Conservation (phyloP, 2,797 vertebrate genomes). For the Cheirogaleus major region DNA sequence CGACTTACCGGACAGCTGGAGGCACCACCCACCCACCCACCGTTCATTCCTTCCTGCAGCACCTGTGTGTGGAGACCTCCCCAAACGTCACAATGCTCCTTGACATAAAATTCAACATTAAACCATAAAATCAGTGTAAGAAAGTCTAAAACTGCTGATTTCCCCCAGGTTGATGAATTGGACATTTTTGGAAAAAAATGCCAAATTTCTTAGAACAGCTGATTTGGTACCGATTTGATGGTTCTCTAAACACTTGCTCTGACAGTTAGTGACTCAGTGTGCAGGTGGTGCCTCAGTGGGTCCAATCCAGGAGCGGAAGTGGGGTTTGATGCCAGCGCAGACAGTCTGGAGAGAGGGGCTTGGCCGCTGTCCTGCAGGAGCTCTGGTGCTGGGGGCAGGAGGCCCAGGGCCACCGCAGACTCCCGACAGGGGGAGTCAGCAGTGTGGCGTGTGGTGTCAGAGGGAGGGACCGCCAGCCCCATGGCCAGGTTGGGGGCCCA, state of each 20-base stretch:
- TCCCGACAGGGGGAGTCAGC: not conserved
- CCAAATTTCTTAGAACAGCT: not conserved
- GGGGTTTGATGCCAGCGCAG: not conserved
- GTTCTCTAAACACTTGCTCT: not conserved
- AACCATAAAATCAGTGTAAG: not conserved
- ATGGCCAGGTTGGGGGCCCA: not conserved
- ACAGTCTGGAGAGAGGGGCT: accelerated
- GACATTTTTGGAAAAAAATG: not conserved
- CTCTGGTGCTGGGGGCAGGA: not conserved
- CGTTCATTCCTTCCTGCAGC: accelerated
- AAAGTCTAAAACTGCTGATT: not conserved
- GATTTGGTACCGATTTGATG: not conserved
- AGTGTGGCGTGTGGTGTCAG: not conserved
- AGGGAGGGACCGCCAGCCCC: not conserved
- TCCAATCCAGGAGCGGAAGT: not conserved
- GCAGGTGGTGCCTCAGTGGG: not conserved
- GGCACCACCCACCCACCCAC: accelerated
- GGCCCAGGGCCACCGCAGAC: not conserved
- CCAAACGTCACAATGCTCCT: not conserved
- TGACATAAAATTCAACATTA: not conserved
- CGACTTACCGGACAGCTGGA: not conserved
- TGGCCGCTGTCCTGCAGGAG: not conserved
- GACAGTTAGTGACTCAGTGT: not conserved
- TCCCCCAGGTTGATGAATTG: not conserved
- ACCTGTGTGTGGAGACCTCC: not conserved